phyloP scores from a whole-genome alignment of 2,888 invertebrate species.

The Drosophila neotestacea region DNA sequence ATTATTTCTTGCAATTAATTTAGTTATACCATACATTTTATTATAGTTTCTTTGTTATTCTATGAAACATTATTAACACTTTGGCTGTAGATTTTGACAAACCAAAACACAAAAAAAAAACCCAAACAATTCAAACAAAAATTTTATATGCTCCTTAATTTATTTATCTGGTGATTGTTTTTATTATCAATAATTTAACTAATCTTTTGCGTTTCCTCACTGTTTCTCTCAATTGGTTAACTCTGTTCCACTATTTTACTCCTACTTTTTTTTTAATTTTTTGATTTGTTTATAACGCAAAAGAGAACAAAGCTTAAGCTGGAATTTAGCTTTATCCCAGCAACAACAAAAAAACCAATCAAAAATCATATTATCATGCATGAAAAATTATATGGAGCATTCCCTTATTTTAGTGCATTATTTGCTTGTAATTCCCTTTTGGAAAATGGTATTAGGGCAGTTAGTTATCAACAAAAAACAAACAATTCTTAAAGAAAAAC shows the following conservation, averaged over 20 bases:
- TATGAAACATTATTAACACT: slow-evolving; percentile 73
- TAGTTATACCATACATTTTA: slow-evolving; percentile 40
- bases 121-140: slow-evolving; percentile 49
- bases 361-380: slow-evolving; percentile 37
- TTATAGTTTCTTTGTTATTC: slow-evolving; percentile 47
- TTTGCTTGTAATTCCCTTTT: slow-evolving; percentile 58
- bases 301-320: slow-evolving; percentile 42
- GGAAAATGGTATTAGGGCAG: slow-evolving; percentile 68
- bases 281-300: slow-evolving; percentile 50
- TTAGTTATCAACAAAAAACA: slow-evolving; percentile 44
- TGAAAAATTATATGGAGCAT: slow-evolving; percentile 41
- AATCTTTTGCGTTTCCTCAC: slow-evolving; percentile 71
- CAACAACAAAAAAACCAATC: slow-evolving; percentile 1
- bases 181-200: slow-evolving; percentile 60
- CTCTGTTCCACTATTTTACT: slow-evolving; percentile 41
- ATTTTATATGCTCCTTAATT: slow-evolving; percentile 54
- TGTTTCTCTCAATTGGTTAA: slow-evolving; percentile 44
- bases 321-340: slow-evolving; percentile 20
- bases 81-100: slow-evolving; percentile 83
- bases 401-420: slow-evolving; percentile 32
- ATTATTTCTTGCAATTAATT: slow-evolving; percentile 54
- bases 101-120: slow-evolving; percentile 39
- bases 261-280: slow-evolving; percentile 34
- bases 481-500: slow-evolving; percentile 41
- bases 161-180: slow-evolving; percentile 72